These are phyloP conservation scores for Sarotherodon lohbergeri DNA, from an alignment of 2,113 vertebrate species.

Conservation along the genomic window DNA sequence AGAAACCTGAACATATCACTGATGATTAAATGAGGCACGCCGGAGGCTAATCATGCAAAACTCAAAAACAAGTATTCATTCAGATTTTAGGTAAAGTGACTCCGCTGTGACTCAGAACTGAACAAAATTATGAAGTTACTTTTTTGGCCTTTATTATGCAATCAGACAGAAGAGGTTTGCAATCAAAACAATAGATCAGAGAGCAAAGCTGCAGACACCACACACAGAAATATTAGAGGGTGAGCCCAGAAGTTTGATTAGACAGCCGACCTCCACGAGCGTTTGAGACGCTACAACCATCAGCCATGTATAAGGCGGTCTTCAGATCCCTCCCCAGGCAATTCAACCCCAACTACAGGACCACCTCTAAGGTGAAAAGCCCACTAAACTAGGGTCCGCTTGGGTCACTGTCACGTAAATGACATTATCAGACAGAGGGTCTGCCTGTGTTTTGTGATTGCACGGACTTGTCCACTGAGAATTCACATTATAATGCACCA, in stretches of 20 bases:
- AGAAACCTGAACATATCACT: neutral
- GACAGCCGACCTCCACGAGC: neutral
- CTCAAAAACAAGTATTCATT: neutral
- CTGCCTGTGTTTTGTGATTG: neutral
- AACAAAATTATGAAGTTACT: neutral
- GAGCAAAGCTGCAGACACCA: neutral
- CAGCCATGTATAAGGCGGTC: neutral
- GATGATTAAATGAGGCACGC: neutral
- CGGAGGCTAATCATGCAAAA: neutral
- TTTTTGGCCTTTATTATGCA: neutral
- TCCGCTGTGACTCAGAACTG: neutral
- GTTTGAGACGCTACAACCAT: neutral
- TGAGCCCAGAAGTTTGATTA: fast-evolving
- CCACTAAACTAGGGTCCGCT: fast-evolving
- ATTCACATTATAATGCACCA: neutral
- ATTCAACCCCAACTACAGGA: neutral
- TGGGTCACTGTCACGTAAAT: neutral
- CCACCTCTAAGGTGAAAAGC: neutral
- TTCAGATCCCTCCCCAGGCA: neutral
- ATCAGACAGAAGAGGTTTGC: neutral
- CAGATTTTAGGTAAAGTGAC: neutral
- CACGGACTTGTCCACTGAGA: neutral
- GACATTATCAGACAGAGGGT: neutral
- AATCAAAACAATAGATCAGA: neutral
- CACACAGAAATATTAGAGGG: neutral